phyloP scores from a whole-genome alignment of 37 sponge, comb jelly and placozoan species.

The Sycon ciliatum region DNA sequence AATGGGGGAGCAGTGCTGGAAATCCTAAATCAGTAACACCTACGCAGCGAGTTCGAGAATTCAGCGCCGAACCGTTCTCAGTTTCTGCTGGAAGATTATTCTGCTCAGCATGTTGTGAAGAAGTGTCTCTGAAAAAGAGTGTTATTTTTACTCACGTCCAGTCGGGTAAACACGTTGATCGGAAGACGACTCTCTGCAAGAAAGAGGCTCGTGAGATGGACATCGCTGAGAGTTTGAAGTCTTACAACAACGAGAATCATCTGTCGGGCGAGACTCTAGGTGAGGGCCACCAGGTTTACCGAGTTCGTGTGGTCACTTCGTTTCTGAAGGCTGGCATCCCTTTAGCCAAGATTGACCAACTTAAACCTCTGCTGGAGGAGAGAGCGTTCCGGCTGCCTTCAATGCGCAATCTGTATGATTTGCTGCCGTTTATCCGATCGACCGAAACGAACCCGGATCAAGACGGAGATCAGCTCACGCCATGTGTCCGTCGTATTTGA shows the following conservation, averaged over 20 bases:
- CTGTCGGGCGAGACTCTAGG: conserved; percentile 29
- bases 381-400: conserved; percentile 25
- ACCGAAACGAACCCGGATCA: conserved; percentile 16
- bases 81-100: conserved; percentile 29
- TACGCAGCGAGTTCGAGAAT: conserved; percentile 31
- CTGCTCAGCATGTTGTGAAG: conserved; percentile 42
- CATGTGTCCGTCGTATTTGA: conserved; percentile 45
- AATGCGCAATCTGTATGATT: conserved; percentile 13
- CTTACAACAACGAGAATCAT: conserved; percentile 20
- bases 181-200: background rate
- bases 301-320: conserved; percentile 32
- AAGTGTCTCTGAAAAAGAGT: conserved; percentile 20
- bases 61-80: conserved; percentile 16
- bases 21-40: conserved; percentile 30
- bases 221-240: conserved; percentile 12
- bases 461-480: conserved; percentile 20
- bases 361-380: conserved; percentile 27
- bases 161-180: conserved; percentile 17
- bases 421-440: conserved; percentile 15
- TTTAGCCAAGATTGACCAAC: conserved; percentile 17
- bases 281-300: conserved; percentile 36
- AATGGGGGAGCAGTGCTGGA: conserved; percentile 11
- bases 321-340: conserved; percentile 38
- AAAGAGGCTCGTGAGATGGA: conserved; percentile 38
- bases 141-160: conserved; percentile 18